These are phyloP conservation scores for Pandion haliaetus DNA, from an alignment of 2,113 vertebrate species.

Conservation along the genomic window DNA sequence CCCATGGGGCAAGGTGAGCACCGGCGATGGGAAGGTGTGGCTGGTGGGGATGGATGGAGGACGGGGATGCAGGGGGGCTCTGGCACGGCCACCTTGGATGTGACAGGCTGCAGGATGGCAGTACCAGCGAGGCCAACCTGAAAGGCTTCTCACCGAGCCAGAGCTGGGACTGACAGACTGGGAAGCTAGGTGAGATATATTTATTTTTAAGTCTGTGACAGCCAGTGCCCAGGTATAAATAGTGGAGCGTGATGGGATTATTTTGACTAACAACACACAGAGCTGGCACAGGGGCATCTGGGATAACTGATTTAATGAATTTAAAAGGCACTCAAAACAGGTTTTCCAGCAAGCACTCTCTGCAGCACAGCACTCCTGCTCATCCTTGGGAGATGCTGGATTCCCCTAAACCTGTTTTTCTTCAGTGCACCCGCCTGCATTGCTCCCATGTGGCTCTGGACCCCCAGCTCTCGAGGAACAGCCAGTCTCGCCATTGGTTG, in stretches of 20 bases:
- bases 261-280: not conserved
- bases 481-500: rapidly evolving
- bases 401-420: not conserved
- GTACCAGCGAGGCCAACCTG: not conserved
- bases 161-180: not conserved
- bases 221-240: not conserved
- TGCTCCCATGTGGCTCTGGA: not conserved
- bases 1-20: not conserved
- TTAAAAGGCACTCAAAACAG: not conserved
- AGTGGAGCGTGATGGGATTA: not conserved
- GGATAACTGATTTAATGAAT: not conserved
- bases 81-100: not conserved
- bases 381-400: not conserved
- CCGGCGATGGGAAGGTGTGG: not conserved
- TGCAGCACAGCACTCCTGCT: not conserved
- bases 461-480: not conserved
- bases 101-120: not conserved
- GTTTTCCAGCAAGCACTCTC: not conserved
- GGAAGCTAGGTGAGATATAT: not conserved
- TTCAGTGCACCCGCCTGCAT: not conserved
- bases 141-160: not conserved
- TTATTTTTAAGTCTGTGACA: not conserved
- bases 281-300: not conserved
- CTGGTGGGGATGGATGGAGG: not conserved
- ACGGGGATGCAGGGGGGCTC: not conserved